phyloP scores from a whole-genome alignment of 2,797 vertebrate species.

The Pipistrellus kuhlii region DNA sequence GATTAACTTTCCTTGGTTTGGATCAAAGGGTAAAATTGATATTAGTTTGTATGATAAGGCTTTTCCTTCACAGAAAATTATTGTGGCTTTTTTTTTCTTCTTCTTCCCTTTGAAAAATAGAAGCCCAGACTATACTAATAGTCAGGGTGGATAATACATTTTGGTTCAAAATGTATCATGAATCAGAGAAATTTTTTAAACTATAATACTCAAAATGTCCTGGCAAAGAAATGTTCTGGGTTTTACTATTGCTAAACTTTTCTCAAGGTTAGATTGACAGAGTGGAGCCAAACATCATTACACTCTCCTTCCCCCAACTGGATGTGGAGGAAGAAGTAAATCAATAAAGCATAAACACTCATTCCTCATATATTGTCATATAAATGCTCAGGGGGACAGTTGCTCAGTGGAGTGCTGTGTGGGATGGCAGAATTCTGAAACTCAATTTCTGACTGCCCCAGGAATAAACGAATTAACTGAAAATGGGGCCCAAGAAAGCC shows the following conservation, averaged over 20 bases:
- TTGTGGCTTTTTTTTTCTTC: not conserved
- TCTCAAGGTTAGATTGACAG: not conserved
- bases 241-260: not conserved
- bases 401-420: not conserved
- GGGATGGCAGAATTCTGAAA: not conserved
- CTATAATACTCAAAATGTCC: conserved; percentile 21
- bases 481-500: not conserved
- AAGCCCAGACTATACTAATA: not conserved
- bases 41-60: not conserved
- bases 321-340: not conserved
- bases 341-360: not conserved
- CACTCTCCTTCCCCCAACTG: not conserved
- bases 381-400: not conserved
- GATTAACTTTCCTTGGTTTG: not conserved
- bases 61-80: conserved; percentile 1
- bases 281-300: not conserved
- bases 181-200: not conserved
- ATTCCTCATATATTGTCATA: not conserved
- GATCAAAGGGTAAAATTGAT: not conserved
- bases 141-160: not conserved
- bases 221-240: not conserved
- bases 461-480: not conserved
- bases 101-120: not conserved
- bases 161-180: not conserved
- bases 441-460: not conserved